Base-by-base conservation (phyloP, 1,140 invertebrate genomes). In the Epicauta chinensis region DNA sequence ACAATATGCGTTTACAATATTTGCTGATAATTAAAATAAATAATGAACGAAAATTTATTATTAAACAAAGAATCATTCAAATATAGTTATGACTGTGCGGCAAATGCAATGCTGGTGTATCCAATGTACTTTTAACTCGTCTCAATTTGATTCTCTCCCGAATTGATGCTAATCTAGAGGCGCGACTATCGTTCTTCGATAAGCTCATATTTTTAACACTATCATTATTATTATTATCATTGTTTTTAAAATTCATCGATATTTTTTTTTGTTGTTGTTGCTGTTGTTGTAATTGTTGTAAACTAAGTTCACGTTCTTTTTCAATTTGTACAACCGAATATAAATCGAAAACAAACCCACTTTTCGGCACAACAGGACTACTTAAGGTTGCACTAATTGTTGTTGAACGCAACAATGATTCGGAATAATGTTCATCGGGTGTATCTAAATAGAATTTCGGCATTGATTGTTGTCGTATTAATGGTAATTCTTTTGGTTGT, bases 391-490 rank as follows among this genome's bases (percentile, higher is more conserved):
- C 37, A 14, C 39, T 48, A 4, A 48, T 35, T 9, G 41, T 51
- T 53, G 46, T 52, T 2, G 12, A 34, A 10, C 14, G 14, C 13
- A 62, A 46, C n/a, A 62, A 23, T 4, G 56, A 56, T 35, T 54
- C 51, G 6, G 48, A 16, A 35, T 61, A 55, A 13, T 61, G 55
- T 34, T 61, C 53, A 9, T 64, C 62, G 2, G 64, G 62, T 5
- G 62, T 62, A 16, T 62, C 64, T 30, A 66, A 16, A 42, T 57
- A 66, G 40, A 66, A 66, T 55, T 66, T 66, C 2, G 64, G 64
- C 55, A 66, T 57, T 9, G 62, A 64, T 31, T 59, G 57, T 43
- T 66, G 64, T 16, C 62, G 51, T 10, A 66, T 66, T 15, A 66
- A 56, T 2, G 61, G 62, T 5, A 66, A 29, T 49, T 64, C 62